A percentile compares a stretch with the other conserved stretches of the same genome.
Conservation (phyloP, 2,888 invertebrate species). For the Himalopsyche japonica region DNA sequence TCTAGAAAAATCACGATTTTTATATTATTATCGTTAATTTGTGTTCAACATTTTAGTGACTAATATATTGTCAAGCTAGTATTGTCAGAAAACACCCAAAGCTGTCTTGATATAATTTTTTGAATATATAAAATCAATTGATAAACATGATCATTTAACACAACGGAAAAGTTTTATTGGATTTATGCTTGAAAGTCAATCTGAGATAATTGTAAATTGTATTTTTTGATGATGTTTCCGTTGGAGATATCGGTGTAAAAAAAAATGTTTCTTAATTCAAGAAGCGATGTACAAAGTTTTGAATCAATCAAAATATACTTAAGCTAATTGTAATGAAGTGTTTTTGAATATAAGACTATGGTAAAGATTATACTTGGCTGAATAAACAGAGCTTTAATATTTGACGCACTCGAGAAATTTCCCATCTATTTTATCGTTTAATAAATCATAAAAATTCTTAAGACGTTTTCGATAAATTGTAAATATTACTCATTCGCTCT, state of each 20-base stretch:
- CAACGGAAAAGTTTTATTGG: not conserved
- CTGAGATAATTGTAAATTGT: not conserved
- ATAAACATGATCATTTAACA: no score
- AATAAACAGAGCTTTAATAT: slow-evolving; percentile 17
- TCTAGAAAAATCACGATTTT: no score
- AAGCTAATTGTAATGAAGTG: slow-evolving; percentile 10
- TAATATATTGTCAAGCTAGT: no score
- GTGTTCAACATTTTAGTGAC: no score
- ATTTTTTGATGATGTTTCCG: not conserved
- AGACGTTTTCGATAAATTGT: not conserved
- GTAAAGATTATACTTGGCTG: not conserved
- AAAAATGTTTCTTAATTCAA: not conserved
- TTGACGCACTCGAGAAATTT: slow-evolving; percentile 9
- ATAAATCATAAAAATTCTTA: not conserved
- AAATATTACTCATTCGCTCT: not conserved
- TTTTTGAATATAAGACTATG: not conserved
- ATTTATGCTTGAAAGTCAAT: not conserved
- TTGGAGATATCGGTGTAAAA: not conserved
- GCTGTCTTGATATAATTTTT: no score
- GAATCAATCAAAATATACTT: not conserved
- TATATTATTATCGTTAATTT: no score
- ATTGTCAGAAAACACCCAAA: no score
- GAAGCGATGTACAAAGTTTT: not conserved
- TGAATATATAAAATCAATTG: no score
- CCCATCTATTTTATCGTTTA: not conserved